Percentiles rank a stretch among this genome's conserved stretches.
Evolutionary conservation across 2,113 vertebrate genomes (phyloP).

Genomic region (Rhinolophus sinicus): DNA sequence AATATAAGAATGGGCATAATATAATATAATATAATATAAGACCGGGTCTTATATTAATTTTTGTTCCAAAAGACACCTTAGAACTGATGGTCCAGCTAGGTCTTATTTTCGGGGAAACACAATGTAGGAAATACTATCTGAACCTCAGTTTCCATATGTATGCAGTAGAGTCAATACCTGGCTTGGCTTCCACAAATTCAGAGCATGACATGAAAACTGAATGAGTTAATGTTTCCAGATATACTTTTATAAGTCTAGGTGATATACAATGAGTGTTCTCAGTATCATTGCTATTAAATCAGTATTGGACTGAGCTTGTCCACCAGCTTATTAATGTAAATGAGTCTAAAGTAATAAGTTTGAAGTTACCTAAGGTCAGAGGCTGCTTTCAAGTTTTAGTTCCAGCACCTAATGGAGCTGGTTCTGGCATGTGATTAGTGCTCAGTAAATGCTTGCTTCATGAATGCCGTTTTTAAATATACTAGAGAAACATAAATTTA

Average conservation of each 20-base stretch:
- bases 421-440: not conserved
- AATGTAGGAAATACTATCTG: not conserved
- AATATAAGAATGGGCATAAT: no score
- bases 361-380: not conserved
- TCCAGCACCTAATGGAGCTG: not conserved
- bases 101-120: no score
- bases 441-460: not conserved
- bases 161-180: accelerated
- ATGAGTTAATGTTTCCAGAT: not conserved
- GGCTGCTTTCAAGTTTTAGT: not conserved
- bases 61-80: no score
- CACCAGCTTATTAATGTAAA: not conserved
- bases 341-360: not conserved
- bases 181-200: not conserved
- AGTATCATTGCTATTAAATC: not conserved
- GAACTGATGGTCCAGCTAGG: no score
- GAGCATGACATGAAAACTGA: not conserved
- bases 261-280: not conserved
- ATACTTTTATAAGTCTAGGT: not conserved
- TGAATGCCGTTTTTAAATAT: not conserved
- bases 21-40: no score
- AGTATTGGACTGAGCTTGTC: not conserved
- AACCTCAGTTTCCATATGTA: not conserved
- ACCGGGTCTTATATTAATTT: no score
- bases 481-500: not conserved